Percentiles rank a stretch among this genome's conserved stretches.
Evolutionary conservation across 2,113 vertebrate species (phyloP).

Genomic region (Apodemus sylvaticus): DNA sequence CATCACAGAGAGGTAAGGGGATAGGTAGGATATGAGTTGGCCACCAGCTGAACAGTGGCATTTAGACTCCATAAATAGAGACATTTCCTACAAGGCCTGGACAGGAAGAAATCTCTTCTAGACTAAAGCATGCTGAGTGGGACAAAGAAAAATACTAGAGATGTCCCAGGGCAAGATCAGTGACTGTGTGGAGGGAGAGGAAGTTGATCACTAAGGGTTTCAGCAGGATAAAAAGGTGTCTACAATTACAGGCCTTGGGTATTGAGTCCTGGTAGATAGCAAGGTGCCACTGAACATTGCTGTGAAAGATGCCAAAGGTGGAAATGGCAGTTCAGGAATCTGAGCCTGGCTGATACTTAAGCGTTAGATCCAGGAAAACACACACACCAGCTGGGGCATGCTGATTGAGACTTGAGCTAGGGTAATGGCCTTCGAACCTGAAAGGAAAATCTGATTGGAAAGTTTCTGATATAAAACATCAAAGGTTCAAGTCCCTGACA

Average conservation of each 20-base stretch:
- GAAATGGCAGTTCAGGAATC: too few species aligned
- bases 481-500: too few species aligned
- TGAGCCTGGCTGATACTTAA: too few species aligned
- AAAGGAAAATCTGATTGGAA: background rate
- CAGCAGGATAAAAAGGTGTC: background rate
- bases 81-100: background rate
- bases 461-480: background rate
- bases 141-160: fast-evolving
- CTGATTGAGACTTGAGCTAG: background rate
- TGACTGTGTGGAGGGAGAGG: fast-evolving
- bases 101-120: background rate
- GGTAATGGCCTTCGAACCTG: fast-evolving
- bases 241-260: background rate
- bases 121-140: background rate
- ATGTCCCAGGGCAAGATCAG: fast-evolving
- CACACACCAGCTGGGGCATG: background rate
- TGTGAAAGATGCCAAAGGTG: fast-evolving
- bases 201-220: too few species aligned
- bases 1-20: background rate
- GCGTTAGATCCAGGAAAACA: too few species aligned
- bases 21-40: fast-evolving
- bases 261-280: background rate
- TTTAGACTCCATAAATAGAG: background rate
- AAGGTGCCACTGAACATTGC: background rate
- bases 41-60: fast-evolving